Conservation (phyloP, 2,113 vertebrate species). For the Erythrocercus mccallii region DNA sequence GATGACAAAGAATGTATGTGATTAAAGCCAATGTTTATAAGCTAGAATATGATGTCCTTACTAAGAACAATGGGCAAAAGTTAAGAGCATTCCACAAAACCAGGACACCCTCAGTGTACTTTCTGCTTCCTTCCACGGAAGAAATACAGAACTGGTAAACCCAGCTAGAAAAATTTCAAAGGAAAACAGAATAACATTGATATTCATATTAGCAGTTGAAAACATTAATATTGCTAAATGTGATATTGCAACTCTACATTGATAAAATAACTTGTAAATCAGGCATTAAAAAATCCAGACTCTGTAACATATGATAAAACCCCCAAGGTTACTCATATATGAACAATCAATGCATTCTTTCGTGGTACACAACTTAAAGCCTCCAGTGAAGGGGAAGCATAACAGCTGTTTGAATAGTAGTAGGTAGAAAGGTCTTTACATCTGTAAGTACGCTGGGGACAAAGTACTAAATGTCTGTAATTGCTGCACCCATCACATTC, state of each 20-base stretch:
- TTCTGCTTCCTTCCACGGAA: slow-evolving; percentile 3
- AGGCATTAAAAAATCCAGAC: slow-evolving; percentile 39
- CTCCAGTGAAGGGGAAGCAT: slow-evolving; percentile 57
- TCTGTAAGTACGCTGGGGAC: slow-evolving; percentile 49
- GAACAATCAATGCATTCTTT: slow-evolving; percentile 60
- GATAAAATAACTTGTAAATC: slow-evolving; percentile 66
- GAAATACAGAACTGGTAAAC: slow-evolving; percentile 47
- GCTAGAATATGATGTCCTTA: slow-evolving; percentile 11
- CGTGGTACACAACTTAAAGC: slow-evolving; percentile 40
- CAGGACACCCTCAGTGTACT: not conserved
- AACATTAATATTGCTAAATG: slow-evolving; percentile 72
- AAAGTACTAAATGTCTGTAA: slow-evolving; percentile 70
- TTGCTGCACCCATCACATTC: slow-evolving; percentile 77
- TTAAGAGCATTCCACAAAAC: slow-evolving; percentile 38
- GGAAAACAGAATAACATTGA: slow-evolving; percentile 29
- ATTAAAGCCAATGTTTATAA: slow-evolving; percentile 30
- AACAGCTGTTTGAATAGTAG: slow-evolving; percentile 63
- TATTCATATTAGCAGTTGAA: slow-evolving; percentile 48
- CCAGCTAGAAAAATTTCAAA: slow-evolving; percentile 50
- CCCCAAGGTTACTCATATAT: slow-evolving; percentile 26
- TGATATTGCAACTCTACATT: slow-evolving; percentile 58
- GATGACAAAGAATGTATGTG: not conserved
- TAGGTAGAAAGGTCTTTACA: slow-evolving; percentile 65
- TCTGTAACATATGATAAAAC: slow-evolving; percentile 34
- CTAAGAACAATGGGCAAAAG: slow-evolving; percentile 13